Evolutionary conservation across 2,888 invertebrate genomes (phyloP), one percentile per base, ranked within the genome.

Genomic region (Neuroscelio doddi): DNA sequence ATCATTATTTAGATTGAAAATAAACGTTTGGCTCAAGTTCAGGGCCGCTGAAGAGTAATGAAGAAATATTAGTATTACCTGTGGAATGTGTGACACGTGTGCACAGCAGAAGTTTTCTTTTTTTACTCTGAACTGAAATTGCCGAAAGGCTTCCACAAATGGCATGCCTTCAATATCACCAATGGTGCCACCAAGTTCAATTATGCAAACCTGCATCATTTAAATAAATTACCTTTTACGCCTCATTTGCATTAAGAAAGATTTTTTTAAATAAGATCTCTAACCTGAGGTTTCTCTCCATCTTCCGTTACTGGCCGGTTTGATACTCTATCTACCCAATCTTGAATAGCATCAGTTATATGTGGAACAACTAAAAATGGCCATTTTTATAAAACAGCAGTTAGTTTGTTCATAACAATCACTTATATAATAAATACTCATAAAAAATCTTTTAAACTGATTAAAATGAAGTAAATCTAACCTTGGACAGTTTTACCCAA

Each of bases 141-240:
- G 98, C 15, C 98, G 88, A 83, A 99, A 98, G 2, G 98, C 98
- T 86, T 99, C 98, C 1, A 98, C 96, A 85, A 98, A 99, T 0
- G 98, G 96, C 98, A 98, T 98, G 66, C 98, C 96, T 86, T 99
- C 99, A 72, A 99, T 99, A 81, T 99, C 99, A 51, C 99, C 99
- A 70, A 99, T 95, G 0, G 98, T 99, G 5, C 99, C 99, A 39
- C 99, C 99, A 34, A 99, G 88, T 87, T 98, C 95, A 47, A 96
- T 90, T 65, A 95, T 93, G 80, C 95, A 96, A 0, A 96, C 94
- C 87, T 92, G 87, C 7, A 15, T 21, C 21, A 21, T 3, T 42
- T 24, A 21, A 21, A 21, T 21, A 5, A 21, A n/a, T n/a, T n/a
- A n/a, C n/a, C n/a, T n/a, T n/a, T n/a, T n/a, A n/a, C n/a, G n/a